Evolutionary conservation across 1,140 invertebrate genomes (phyloP), one percentile per base, ranked within the genome.

Genomic region (Sycophila sp.): DNA sequence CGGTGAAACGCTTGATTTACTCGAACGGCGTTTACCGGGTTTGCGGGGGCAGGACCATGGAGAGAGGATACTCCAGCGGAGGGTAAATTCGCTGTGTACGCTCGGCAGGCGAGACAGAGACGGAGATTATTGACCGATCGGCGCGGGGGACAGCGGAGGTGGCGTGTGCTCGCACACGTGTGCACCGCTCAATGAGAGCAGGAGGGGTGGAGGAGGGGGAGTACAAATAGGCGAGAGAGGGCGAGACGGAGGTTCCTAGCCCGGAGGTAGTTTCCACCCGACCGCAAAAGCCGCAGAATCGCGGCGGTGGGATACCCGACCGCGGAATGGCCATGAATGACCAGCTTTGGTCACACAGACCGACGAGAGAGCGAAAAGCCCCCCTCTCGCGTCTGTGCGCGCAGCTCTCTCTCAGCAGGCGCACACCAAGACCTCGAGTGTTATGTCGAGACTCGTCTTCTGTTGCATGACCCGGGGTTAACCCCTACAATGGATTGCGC

Each of bases 231-330:
- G 34, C 24, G 8, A 8, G 28, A 7, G 45, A 3, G 68, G 60
- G 60, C 32, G 24, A 15, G 40, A 62, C 72, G 55, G 71, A 68
- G 65, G 32, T 24, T 62, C 45, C 30, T 60, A 60, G 66, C 56
- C 70, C 67, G 66, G 74, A 58, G 74, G 78, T 77, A 78, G 79
- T 81, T 77, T 78, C 75, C 75, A 72, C 68, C 75, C 64, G 73
- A 81, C 79, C 79, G 73, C 79, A 78, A 70, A 78, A 78, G 75
- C 78, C 78, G 55, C 79, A 75, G 74, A 70, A 74, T 78, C 71
- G 79, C 75, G 76, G 79, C 73, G 75, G 74, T 71, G 74, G 72
- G 72, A 75, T 77, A 77, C 71, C 74, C 74, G 75, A 81, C 77
- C 79, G 73, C 76, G 75, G 71, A 76, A 74, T 76, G 78, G 75